Conservation (phyloP, 2,797 vertebrate genomes). For the Acanthiza pusilla region DNA sequence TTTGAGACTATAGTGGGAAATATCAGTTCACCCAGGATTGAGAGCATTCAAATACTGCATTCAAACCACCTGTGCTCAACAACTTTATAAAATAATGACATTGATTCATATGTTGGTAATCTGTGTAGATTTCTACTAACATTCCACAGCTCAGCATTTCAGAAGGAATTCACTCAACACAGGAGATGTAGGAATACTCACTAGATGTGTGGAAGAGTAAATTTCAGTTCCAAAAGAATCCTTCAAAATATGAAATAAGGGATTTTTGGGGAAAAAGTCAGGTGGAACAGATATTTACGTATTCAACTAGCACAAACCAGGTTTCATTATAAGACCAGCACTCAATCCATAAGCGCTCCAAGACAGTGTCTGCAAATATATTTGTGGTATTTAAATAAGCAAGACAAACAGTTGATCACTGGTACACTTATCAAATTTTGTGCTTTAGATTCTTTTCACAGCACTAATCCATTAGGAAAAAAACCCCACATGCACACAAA, state of each 20-base stretch:
- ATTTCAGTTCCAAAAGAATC: neutral
- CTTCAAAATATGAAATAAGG: neutral
- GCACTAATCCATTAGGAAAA: neutral
- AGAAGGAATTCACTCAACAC: neutral
- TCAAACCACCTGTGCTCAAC: neutral
- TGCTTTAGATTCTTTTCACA: neutral
- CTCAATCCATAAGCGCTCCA: neutral
- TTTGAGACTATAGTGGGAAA: neutral
- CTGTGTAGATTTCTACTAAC: neutral
- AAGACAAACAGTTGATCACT: neutral
- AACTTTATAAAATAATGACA: neutral
- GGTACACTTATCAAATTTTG: neutral
- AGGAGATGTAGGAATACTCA: neutral
- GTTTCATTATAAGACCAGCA: neutral
- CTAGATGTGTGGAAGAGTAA: neutral
- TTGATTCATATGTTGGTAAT: neutral
- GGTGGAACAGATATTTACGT: neutral
- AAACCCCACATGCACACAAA: neutral
- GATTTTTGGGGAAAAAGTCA: rapidly evolving
- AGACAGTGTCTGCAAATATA: neutral
- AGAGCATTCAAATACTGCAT: neutral
- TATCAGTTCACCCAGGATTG: neutral
- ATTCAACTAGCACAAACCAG: neutral
- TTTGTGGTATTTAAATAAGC: neutral
- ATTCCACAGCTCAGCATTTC: neutral